Percentiles rank a stretch among this genome's conserved stretches.
Evolutionary conservation across 2,113 vertebrate species (phyloP).

Genomic region (Lanius collurio): DNA sequence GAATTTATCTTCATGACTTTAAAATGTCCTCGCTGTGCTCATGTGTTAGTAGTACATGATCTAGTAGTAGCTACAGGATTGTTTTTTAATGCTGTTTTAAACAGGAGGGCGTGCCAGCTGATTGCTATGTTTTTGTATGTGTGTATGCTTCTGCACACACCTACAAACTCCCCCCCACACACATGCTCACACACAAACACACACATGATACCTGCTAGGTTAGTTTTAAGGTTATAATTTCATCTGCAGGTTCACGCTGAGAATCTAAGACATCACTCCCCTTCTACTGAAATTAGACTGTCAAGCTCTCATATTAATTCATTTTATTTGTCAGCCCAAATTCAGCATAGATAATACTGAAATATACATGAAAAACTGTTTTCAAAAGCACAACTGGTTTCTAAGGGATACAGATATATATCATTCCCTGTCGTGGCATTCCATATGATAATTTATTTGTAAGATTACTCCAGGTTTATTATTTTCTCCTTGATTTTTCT

Average conservation of each 20-base stretch:
- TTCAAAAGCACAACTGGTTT: not conserved
- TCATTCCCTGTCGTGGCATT: not conserved
- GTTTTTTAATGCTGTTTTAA: not conserved
- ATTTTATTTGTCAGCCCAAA: constrained; percentile 35
- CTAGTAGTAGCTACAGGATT: not conserved
- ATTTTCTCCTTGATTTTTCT: constrained; percentile 12
- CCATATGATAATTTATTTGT: not conserved
- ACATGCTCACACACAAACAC: not conserved
- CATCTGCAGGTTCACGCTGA: not conserved
- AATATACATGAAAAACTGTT: not conserved
- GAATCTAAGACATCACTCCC: not conserved
- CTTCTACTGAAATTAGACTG: constrained; percentile 20
- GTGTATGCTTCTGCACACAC: not conserved
- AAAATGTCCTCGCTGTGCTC: not conserved
- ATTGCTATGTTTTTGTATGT: not conserved
- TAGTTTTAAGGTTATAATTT: constrained; percentile 29
- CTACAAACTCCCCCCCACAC: not conserved
- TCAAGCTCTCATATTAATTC: not conserved
- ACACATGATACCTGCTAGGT: not conserved
- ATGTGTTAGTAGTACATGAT: not conserved
- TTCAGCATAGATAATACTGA: not conserved
- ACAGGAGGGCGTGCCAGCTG: not conserved
- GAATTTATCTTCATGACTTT: not conserved
- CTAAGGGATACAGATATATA: not conserved
- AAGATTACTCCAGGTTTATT: not conserved